Evolutionary conservation across 2,113 vertebrate species (phyloP).

Genomic region (Mobula birostris): DNA sequence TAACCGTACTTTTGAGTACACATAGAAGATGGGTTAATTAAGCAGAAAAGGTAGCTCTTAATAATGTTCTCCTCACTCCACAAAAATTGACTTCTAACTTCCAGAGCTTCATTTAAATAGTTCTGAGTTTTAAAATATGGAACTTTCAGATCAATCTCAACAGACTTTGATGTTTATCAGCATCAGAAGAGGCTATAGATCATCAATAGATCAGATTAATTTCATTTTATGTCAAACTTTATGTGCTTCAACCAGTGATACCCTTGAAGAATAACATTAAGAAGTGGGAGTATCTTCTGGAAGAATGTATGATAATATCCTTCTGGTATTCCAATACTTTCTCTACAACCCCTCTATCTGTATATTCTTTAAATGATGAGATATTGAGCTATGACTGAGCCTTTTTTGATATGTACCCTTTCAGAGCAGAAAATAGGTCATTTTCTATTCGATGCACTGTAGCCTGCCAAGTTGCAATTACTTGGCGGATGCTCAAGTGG

Average conservation of each 20-base stretch:
- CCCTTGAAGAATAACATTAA: neutral
- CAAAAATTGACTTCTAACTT: neutral
- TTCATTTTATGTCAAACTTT: conserved; percentile 9
- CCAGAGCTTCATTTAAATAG: neutral
- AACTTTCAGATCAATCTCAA: neutral
- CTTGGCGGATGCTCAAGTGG: neutral
- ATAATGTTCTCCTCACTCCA: neutral
- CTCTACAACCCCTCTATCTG: neutral
- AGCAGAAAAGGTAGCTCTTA: neutral
- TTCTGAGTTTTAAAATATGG: neutral
- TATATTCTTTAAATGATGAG: neutral
- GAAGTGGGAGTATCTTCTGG: neutral
- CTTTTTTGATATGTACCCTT: neutral
- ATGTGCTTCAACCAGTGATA: neutral
- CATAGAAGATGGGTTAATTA: neutral
- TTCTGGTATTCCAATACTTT: neutral
- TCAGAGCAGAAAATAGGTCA: neutral
- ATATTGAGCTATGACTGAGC: neutral
- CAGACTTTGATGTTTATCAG: neutral
- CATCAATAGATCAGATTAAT: neutral
- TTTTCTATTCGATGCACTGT: neutral
- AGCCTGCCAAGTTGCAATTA: neutral
- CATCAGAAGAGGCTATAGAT: neutral
- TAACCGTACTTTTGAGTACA: neutral
- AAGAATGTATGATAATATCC: neutral